These are phyloP conservation scores for Jordanella pulchra DNA, from an alignment of 2,797 vertebrate genomes.

Conservation along the genomic window DNA sequence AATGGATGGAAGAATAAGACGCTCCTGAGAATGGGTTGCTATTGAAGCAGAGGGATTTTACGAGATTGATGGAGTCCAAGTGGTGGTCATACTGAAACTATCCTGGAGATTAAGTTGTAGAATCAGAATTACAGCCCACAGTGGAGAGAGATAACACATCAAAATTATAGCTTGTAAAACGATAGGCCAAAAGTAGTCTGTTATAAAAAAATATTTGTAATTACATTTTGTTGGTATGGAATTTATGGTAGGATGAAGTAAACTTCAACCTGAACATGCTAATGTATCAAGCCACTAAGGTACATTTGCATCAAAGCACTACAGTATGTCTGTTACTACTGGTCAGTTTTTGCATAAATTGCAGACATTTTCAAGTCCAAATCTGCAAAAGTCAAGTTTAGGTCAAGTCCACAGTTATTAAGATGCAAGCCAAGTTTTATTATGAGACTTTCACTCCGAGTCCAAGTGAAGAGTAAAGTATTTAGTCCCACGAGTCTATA, in stretches of 20 bases:
- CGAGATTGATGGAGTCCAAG: constrained; percentile 57
- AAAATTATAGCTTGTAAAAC: background rate
- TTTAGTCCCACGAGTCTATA: background rate
- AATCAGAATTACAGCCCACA: constrained; percentile 40
- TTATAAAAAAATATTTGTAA: background rate
- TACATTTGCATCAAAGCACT: constrained; percentile 15
- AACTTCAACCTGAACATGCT: background rate
- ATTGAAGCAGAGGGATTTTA: constrained; percentile 51
- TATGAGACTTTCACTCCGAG: constrained; percentile 76
- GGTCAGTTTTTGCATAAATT: constrained; percentile 33
- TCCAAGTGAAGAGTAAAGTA: background rate
- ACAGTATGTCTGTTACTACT: constrained; percentile 38
- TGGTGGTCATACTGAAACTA: constrained; percentile 47
- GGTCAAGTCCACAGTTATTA: constrained; percentile 39
- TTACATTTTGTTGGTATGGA: no score
- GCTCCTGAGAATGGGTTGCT: constrained; percentile 53
- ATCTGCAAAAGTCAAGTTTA: background rate
- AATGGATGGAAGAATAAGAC: constrained; percentile 64
- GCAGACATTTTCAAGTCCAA: constrained; percentile 2
- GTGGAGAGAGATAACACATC: background rate
- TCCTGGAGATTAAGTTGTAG: constrained; percentile 55
- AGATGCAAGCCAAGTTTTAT: constrained; percentile 53
- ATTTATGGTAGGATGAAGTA: background rate
- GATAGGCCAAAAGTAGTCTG: background rate
- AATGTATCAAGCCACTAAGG: constrained; percentile 17